A percentile compares a stretch with the other conserved stretches of the same genome.
These are phyloP conservation scores for Xenops minutus DNA, from an alignment of 2,797 vertebrate genomes.

Conservation along the genomic window DNA sequence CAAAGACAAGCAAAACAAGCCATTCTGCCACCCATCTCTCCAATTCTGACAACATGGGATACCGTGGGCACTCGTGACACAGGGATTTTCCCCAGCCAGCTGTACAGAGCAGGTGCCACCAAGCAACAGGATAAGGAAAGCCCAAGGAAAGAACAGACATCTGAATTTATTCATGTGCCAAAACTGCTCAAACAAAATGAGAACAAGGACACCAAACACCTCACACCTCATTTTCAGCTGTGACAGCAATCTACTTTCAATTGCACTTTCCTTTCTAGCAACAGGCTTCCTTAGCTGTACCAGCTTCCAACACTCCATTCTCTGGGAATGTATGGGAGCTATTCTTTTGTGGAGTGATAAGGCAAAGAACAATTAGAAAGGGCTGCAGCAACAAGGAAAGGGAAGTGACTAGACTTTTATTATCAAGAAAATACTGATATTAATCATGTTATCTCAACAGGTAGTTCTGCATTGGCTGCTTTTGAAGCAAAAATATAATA, in stretches of 20 bases:
- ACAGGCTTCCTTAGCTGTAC: not conserved
- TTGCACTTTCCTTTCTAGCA: not conserved
- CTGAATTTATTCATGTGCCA: not conserved
- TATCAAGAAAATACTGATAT: not conserved
- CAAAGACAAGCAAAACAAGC: not conserved
- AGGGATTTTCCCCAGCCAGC: not conserved
- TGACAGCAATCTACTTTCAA: no score
- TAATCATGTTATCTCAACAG: not conserved
- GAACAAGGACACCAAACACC: not conserved
- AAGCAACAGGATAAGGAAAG: not conserved
- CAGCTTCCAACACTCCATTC: not conserved
- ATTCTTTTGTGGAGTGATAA: not conserved
- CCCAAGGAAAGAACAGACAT: not conserved
- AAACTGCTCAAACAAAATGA: not conserved
- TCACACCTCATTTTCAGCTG: not conserved
- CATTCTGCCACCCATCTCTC: not conserved
- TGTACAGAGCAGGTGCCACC: not conserved
- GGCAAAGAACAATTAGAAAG: not conserved
- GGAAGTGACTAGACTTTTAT: not conserved
- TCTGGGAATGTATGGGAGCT: not conserved
- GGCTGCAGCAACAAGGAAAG: not conserved
- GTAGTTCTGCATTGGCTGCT: not conserved
- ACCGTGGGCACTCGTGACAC: accelerated
- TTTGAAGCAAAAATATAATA: not conserved
- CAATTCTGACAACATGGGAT: not conserved